A percentile compares a stretch with the other conserved stretches of the same genome.
phyloP scores from a whole-genome alignment of 2,113 vertebrate genomes.

The Hemiprocne comata region DNA sequence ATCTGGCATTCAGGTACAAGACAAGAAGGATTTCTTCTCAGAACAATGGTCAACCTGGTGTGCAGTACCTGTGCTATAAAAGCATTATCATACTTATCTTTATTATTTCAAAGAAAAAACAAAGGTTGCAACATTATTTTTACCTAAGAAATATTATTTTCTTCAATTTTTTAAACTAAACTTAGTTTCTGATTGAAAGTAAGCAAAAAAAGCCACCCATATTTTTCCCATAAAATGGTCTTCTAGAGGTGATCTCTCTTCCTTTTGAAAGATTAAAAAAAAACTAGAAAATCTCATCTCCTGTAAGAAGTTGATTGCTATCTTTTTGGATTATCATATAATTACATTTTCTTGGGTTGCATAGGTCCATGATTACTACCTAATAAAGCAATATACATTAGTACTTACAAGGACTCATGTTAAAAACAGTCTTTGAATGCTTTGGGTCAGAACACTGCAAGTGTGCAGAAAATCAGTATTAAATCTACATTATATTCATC shows the following conservation, averaged over 20 bases:
- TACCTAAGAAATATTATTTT: rapidly evolving
- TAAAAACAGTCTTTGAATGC: background rate
- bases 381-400: background rate
- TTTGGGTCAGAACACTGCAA: background rate
- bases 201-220: background rate
- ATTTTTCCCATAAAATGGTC: rapidly evolving
- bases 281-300: background rate
- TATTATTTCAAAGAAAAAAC: background rate
- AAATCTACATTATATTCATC: background rate
- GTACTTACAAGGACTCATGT: background rate
- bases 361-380: background rate
- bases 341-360: background rate
- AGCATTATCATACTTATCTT: background rate
- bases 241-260: background rate
- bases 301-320: background rate
- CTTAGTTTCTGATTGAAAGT: background rate
- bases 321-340: background rate
- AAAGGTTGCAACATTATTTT: background rate
- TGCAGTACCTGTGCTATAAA: background rate
- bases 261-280: background rate
- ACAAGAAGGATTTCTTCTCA: background rate
- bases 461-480: background rate
- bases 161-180: background rate
- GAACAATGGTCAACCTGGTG: background rate
- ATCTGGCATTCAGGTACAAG: background rate